Evolutionary conservation across 2,113 vertebrate genomes (phyloP), one percentile per base, ranked within the genome.

Genomic region (Apteryx owenii): DNA sequence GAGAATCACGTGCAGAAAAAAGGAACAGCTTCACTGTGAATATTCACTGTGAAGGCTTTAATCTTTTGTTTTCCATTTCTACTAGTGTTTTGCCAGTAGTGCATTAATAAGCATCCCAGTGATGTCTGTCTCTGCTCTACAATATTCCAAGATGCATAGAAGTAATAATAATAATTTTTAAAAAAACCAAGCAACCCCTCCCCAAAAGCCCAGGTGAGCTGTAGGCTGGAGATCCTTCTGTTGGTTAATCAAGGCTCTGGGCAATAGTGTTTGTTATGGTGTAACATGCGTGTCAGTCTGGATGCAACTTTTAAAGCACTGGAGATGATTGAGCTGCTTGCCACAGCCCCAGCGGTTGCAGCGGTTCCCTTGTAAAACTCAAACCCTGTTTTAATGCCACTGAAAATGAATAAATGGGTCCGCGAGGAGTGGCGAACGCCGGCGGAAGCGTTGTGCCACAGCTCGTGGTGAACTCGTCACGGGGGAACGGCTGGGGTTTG

Each of bases 321-420:
- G 68, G 65, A 96, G 94, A 83, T 95, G 96, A 96, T 70, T 81
- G 95, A 91, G 70, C 7, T 0, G 70, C 68, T 94, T 92, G 81
- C 79, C 81, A 31, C 64, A 53, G 86, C 81, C 65, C 96, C 91
- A 85, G 92, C 33, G 77, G 84, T 17, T 54, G 6, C 12, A 89
- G 58, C 2, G 0, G 76, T 94, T 96, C 75, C 20, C 72, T 93
- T 86, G 51, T 88, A 88, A 95, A 97, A 95, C 62, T 86, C 83
- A 95, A 44, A 81, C 85, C 92, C 84, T 83, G 64, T 88, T 96
- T 85, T 93, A 96, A 81, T 94, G 88, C 78, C 81, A 54, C 68
- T 97, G 91, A 95, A 96, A 95, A 92, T 91, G 64, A 94, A 95
- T 70, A 89, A 92, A 97, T 87, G 94, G 88, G 69, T 93, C 94